Conservation (phyloP, 2,888 invertebrate species). For the Pherbina coryleti region DNA sequence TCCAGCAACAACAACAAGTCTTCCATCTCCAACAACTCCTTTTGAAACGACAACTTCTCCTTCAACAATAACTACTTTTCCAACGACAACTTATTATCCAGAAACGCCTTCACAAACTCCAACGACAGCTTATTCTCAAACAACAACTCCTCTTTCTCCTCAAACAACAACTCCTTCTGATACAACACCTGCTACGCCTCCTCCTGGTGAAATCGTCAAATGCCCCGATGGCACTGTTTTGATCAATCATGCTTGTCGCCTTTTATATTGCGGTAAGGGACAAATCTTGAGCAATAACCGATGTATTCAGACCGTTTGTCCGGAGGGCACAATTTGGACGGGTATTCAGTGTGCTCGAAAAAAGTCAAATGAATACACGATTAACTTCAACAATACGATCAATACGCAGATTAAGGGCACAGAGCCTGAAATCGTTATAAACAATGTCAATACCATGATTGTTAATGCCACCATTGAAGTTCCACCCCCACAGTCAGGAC, state of each 20-base stretch:
- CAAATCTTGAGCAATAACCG: constrained; percentile 46
- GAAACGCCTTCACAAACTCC: constrained; percentile 22
- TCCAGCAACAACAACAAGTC: not conserved
- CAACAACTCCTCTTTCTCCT: not conserved
- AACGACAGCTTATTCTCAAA: constrained; percentile 8
- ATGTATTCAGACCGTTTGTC: constrained; percentile 55
- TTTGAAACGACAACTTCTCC: not conserved
- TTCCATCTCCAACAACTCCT: not conserved
- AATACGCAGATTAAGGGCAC: constrained; percentile 44
- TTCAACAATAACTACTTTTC: not conserved
- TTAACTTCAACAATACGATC: constrained; percentile 44
- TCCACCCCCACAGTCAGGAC: constrained; percentile 1
- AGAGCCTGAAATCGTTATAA: constrained; percentile 46
- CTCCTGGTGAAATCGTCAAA: constrained; percentile 41
- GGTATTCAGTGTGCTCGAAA: constrained; percentile 52
- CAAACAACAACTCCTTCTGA: not conserved
- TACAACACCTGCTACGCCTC: not conserved
- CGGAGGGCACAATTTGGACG: constrained; percentile 57
- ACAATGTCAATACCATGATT: constrained; percentile 53
- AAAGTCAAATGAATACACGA: constrained; percentile 45
- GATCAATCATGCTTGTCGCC: constrained; percentile 51
- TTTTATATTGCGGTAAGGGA: constrained; percentile 55
- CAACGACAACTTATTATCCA: not conserved
- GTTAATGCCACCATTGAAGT: constrained; percentile 51
- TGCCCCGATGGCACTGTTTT: constrained; percentile 56